These are phyloP conservation scores for Intellagama lesueurii DNA, from an alignment of 2,797 vertebrate species.

Conservation along the genomic window DNA sequence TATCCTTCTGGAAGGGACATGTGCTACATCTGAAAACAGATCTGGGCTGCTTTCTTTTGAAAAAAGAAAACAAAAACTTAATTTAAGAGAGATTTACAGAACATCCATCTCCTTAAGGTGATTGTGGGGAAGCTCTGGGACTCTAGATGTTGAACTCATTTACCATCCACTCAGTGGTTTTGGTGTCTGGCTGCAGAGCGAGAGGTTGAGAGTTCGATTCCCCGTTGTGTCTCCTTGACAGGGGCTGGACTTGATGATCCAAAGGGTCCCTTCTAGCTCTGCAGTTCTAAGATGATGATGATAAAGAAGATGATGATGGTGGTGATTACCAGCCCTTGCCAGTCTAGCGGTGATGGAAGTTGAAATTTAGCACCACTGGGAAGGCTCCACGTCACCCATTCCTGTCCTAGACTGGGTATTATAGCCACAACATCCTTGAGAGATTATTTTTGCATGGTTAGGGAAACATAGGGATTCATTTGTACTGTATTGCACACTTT, in stretches of 20 bases:
- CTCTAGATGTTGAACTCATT: too few species aligned
- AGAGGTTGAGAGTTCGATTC: too few species aligned
- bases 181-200: too few species aligned
- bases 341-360: neutral
- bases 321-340: neutral
- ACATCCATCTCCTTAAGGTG: neutral
- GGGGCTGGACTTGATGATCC: too few species aligned
- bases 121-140: neutral
- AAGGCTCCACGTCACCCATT: neutral
- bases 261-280: too few species aligned
- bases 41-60: neutral
- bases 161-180: too few species aligned
- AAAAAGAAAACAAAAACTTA: neutral
- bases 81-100: neutral
- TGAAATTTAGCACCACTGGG: neutral
- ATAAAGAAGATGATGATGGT: too few species aligned
- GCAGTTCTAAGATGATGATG: too few species aligned
- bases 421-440: too few species aligned
- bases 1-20: neutral
- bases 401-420: neutral
- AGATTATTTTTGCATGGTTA: neutral
- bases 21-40: neutral
- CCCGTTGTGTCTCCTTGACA: too few species aligned
- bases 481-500: accelerated
- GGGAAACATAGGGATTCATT: too few species aligned